Conservation (phyloP, 2,113 vertebrate genomes). For the Columbina picui region DNA sequence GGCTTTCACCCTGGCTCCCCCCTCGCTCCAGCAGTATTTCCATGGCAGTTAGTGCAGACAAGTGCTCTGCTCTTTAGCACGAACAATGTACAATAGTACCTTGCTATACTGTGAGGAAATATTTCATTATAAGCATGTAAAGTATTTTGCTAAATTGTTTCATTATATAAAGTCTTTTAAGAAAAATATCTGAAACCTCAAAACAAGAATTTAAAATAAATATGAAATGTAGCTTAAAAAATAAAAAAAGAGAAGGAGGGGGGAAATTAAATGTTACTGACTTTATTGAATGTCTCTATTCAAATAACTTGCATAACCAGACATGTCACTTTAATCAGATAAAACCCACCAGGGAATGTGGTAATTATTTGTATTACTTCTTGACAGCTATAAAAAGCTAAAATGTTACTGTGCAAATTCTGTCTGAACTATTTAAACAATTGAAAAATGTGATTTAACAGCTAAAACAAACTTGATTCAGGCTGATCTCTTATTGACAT, state of each 20-base stretch:
- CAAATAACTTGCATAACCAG: slow-evolving; percentile 62
- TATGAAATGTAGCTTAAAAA: slow-evolving; percentile 15
- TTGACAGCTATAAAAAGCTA: slow-evolving; percentile 64
- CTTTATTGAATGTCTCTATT: slow-evolving; percentile 60
- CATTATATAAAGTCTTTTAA: background rate
- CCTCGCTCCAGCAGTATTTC: background rate
- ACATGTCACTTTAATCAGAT: slow-evolving; percentile 68
- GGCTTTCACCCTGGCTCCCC: background rate
- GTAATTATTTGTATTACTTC: slow-evolving; percentile 68
- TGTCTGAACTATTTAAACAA: slow-evolving; percentile 65
- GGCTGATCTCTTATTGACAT: background rate
- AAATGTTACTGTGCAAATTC: slow-evolving; percentile 66
- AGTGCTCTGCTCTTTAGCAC: background rate
- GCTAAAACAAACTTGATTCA: slow-evolving; percentile 64
- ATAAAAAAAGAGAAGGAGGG: background rate
- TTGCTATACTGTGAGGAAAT: background rate
- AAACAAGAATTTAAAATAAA: slow-evolving; percentile 18
- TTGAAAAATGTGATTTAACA: slow-evolving; percentile 65
- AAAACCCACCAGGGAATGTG: slow-evolving; percentile 49
- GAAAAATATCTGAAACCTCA: background rate
- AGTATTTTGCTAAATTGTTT: background rate
- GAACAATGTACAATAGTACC: background rate
- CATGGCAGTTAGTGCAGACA: background rate
- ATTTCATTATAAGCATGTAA: background rate
- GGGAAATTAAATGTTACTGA: slow-evolving; percentile 42